A percentile compares a stretch with the other conserved stretches of the same genome.
These are phyloP conservation scores for Circaetus gallicus DNA, from an alignment of 2,113 vertebrate species.

Conservation along the genomic window DNA sequence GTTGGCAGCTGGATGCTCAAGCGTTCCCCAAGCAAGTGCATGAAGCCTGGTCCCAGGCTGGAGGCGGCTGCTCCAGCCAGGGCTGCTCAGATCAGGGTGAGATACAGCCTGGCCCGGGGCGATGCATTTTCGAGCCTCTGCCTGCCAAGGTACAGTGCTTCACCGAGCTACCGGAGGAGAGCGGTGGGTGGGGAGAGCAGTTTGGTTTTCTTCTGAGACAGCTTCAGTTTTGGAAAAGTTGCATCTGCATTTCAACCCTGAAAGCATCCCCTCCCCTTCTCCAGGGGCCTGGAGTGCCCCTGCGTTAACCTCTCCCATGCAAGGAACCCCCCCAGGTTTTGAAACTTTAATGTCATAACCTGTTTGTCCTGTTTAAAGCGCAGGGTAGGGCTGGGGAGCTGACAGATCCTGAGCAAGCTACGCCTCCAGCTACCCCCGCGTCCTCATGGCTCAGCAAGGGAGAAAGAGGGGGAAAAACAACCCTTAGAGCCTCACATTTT, in stretches of 20 bases:
- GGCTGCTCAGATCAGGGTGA: not conserved
- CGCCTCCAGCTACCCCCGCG: not conserved
- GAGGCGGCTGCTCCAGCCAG: not conserved
- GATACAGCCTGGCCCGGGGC: not conserved
- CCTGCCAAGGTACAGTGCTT: not conserved
- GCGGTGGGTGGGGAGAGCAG: not conserved
- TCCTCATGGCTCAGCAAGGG: not conserved
- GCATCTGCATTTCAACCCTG: not conserved
- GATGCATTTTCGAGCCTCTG: not conserved
- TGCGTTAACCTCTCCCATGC: slow-evolving; percentile 18
- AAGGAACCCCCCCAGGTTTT: not conserved
- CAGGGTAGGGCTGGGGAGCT: slow-evolving; percentile 41
- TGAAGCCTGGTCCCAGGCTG: not conserved
- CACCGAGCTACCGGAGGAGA: not conserved
- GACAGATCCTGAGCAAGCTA: slow-evolving; percentile 26
- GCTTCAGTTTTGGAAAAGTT: not conserved
- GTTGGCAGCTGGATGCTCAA: not conserved
- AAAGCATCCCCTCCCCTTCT: slow-evolving; percentile 19
- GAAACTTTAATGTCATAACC: slow-evolving; percentile 55
- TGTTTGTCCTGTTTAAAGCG: slow-evolving; percentile 63
- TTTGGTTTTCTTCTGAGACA: not conserved
- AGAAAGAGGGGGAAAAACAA: not conserved
- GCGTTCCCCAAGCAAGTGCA: not conserved
- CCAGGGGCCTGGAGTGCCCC: slow-evolving; percentile 6
- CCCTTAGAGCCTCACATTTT: not conserved